These are phyloP conservation scores for Polydrusus pterygomalis DNA, from an alignment of 2,888 invertebrate genomes.

Conservation along the genomic window DNA sequence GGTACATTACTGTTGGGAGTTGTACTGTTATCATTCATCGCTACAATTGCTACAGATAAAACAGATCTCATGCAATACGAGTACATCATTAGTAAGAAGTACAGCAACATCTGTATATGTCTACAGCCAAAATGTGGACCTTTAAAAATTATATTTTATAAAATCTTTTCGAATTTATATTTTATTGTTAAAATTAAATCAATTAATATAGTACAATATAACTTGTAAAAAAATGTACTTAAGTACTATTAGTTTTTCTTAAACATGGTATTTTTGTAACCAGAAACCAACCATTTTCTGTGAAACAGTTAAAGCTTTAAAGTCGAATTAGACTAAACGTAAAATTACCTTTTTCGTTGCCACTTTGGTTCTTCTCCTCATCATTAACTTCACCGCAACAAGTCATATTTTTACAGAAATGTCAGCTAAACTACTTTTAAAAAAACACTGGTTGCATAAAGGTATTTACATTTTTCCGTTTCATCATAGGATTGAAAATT, in stretches of 20 bases:
- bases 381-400: neutral
- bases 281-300: too few species aligned
- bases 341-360: conserved; percentile 19
- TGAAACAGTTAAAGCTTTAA: too few species aligned
- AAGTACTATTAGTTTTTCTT: too few species aligned
- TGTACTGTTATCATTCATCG: conserved; percentile 78
- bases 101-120: conserved; percentile 77
- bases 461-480: conserved; percentile 7
- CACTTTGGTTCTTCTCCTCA: neutral
- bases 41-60: conserved; percentile 80
- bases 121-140: conserved; percentile 75
- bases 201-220: too few species aligned
- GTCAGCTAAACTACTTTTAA: neutral
- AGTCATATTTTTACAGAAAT: neutral
- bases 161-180: too few species aligned
- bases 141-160: too few species aligned
- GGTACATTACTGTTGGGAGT: conserved; percentile 67
- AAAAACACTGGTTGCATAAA: neutral
- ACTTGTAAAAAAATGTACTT: too few species aligned
- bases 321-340: too few species aligned
- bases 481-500: neutral
- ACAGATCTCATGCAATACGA: conserved; percentile 78
- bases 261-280: too few species aligned
- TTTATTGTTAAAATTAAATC: conserved; percentile 2
- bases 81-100: conserved; percentile 73